Evolutionary conservation across 2,888 invertebrate species (phyloP), one percentile per base, ranked within the genome.

Genomic region (Trilocha varians): DNA sequence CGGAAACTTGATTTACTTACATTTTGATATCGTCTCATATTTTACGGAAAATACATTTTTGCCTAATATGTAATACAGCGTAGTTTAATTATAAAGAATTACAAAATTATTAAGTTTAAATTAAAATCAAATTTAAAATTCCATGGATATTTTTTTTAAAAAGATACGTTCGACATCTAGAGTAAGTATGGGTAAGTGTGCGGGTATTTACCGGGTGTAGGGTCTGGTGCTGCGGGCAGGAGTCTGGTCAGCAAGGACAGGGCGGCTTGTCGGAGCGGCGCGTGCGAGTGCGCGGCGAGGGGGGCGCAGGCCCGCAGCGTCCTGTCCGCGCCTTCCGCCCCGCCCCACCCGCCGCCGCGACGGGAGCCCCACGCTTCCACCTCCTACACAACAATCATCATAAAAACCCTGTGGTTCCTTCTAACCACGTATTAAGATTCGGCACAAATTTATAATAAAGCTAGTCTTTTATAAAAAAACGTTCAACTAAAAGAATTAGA

Each of bases 261-360:
- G 11, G 95, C 91, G 41, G 92, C 82, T 40, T 87, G 80, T 32
- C 97, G 87, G 44, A 93, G 88, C 50, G 88, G 58, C 13, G 64
- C 64, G 66, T 70, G 70, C 39, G 68, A 75, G 41, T 88, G 78
- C 53, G 89, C 88, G 44, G 65, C 63, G 60, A 88, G 66, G 60
- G 74, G 64, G 50, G 80, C 76, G 59, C 79, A 64, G 42, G 84
- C 77, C 5, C 92, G 91, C 53, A 74, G 52, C 44, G 77, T 34
- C 1, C 61, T 54, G 43, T 36, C 53, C 41, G 83, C 75, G 34
- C 46, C 44, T 5, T 13, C 43, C 15, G 62, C 51, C 25, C 83
- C 84, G 57, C 84, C 84, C 84, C 84, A 83, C 50, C 76, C 78
- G 47, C 84, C 83, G 25, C 84, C 83, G 48, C 84, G 78, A 0